Evolutionary conservation across 2,797 vertebrate genomes (phyloP).

Genomic region (Nyctalus aviator): DNA sequence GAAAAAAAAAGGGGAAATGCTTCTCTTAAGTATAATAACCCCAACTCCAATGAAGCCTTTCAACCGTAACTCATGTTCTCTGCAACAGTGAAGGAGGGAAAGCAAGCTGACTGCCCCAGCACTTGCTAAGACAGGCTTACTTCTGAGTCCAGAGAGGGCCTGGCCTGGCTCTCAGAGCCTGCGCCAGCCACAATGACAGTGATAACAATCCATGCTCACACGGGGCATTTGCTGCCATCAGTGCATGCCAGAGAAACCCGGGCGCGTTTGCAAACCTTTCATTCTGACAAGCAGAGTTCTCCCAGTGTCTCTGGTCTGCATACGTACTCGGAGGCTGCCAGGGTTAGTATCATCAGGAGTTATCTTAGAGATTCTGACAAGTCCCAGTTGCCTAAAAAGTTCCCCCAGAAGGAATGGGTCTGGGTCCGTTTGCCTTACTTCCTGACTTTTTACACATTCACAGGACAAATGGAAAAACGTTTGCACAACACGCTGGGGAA

Average conservation of each 20-base stretch:
- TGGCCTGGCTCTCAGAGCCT: slow-evolving; percentile 15
- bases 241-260: neutral
- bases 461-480: neutral
- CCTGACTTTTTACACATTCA: slow-evolving; percentile 36
- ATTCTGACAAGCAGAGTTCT: neutral
- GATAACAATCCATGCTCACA: neutral
- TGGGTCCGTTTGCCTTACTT: neutral
- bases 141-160: slow-evolving; percentile 19
- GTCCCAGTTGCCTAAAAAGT: neutral
- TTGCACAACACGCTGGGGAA: neutral
- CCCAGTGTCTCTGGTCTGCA: neutral
- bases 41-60: slow-evolving; percentile 60
- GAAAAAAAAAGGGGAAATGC: slow-evolving; percentile 61
- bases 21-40: slow-evolving; percentile 69
- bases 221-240: neutral
- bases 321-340: neutral
- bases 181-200: slow-evolving; percentile 26
- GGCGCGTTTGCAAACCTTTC: neutral
- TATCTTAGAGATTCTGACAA: slow-evolving; percentile 44
- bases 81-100: slow-evolving; percentile 38
- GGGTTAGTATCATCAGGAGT: neutral
- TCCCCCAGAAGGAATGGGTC: neutral
- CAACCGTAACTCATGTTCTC: slow-evolving; percentile 48
- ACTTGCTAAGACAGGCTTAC: slow-evolving; percentile 22
- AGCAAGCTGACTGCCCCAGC: neutral